Percentiles rank a stretch among this genome's conserved stretches.
Evolutionary conservation across 2,113 vertebrate genomes (phyloP).

Genomic region (Aldabrachelys gigantea): DNA sequence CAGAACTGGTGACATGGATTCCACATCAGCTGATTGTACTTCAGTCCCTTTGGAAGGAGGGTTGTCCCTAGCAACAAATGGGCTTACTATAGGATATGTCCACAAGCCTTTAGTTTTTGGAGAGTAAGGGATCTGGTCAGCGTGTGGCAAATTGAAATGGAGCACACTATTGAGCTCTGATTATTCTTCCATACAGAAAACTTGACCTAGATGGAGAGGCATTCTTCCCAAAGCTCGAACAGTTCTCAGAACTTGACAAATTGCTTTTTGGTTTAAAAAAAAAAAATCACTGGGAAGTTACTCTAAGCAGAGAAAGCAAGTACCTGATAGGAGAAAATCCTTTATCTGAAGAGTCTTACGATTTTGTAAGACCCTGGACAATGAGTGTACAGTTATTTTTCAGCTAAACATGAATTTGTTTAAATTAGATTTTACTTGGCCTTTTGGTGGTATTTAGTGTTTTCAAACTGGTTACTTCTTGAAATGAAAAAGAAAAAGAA

Average conservation of each 20-base stretch:
- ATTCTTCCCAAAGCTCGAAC: constrained; percentile 17
- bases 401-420: constrained; percentile 39
- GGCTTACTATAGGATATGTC: rapidly evolving
- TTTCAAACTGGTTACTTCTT: constrained; percentile 6
- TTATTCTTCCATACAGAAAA: neutral
- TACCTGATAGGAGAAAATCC: constrained; percentile 47
- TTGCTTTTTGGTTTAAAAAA: constrained; percentile 42
- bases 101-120: neutral
- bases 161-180: neutral
- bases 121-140: neutral
- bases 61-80: neutral
- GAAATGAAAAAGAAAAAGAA: neutral
- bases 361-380: constrained; percentile 16
- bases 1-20: neutral
- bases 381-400: constrained; percentile 48
- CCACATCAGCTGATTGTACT: neutral
- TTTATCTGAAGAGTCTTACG: constrained; percentile 22
- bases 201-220: neutral
- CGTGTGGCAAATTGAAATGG: neutral
- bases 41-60: neutral
- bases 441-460: neutral
- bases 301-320: constrained; percentile 23
- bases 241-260: constrained; percentile 14
- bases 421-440: constrained; percentile 26
- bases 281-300: constrained; percentile 44